Conservation (phyloP, 2,113 vertebrate species). For the Ia io region DNA sequence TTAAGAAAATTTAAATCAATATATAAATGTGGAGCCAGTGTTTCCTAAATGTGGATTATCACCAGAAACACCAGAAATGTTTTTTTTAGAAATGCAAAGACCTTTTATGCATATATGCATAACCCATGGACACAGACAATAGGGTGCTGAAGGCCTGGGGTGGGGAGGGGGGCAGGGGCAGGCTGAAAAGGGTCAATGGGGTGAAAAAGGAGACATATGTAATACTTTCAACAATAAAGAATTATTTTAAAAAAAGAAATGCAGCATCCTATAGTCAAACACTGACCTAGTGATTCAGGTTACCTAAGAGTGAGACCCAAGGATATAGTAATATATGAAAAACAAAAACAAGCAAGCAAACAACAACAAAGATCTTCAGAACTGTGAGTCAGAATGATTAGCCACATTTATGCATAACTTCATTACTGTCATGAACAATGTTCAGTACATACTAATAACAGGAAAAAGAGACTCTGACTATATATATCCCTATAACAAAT, state of each 20-base stretch:
- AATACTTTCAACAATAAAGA: too few relatives aligned
- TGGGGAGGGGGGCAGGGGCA: too few relatives aligned
- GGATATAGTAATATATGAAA: background rate
- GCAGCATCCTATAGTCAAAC: background rate
- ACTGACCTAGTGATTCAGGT: background rate
- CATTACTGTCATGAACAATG: background rate
- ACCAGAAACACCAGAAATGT: background rate
- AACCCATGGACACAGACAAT: too few relatives aligned
- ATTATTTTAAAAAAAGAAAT: background rate
- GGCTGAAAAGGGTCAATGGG: too few relatives aligned
- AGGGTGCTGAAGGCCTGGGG: too few relatives aligned
- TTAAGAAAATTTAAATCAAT: background rate
- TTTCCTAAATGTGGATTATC: background rate
- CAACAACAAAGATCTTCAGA: background rate
- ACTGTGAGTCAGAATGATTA: background rate
- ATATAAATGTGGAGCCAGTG: background rate
- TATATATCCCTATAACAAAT: background rate
- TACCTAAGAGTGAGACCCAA: background rate
- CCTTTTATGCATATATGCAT: too few relatives aligned
- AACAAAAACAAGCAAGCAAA: background rate
- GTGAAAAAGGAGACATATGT: too few relatives aligned
- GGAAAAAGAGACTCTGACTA: background rate
- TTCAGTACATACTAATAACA: background rate
- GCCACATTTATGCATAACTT: background rate
- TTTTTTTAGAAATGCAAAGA: background rate